Base-by-base conservation (phyloP, 2,888 invertebrate species). In the Sarcophaga variegata region DNA sequence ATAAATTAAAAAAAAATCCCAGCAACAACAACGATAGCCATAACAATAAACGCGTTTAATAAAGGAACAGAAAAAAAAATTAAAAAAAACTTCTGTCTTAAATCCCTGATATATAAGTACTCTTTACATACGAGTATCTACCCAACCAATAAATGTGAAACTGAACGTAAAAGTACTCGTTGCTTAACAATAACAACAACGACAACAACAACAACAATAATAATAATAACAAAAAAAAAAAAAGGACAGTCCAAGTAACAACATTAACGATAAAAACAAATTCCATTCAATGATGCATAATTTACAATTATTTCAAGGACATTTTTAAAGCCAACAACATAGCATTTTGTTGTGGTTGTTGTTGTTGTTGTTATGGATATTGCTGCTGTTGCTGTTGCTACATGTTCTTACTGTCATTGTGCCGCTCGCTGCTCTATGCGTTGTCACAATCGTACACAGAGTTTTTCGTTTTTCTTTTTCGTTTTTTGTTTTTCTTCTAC, bases 231-330 rank as follows among this genome's bases (percentile, higher is more conserved):
- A 60, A n/a, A n/a, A n/a, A n/a, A n/a, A n/a, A n/a, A 17, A 60
- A 47, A 67, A 64, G 37, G 37, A 63, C 76, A 80, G 64, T 70
- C 37, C 12, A 54, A 54, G 54, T 54, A 54, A 54, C 54, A 64
- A 63, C 78, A 75, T 62, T 82, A 85, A 83, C 67, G 72, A 83
- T 83, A 83, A 83, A 81, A 85, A 79, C 85, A 81, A 85, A 85
- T 81, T 85, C 85, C 83, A 80, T 77, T 76, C 84, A 85, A 80
- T 87, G 84, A 88, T 90, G 90, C 91, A 91, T 92, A 92, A 91
- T 92, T 92, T 90, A 91, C 92, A 92, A 92, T 92, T 92, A 92
- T 92, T 91, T 92, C 91, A 91, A 91, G 91, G 91, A 92, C 91
- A 92, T 90, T 90, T 89, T 86, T 66, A 22, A 83, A 88, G 88